phyloP scores from a whole-genome alignment of 2,113 vertebrate species.

The Apeltes quadracus region DNA sequence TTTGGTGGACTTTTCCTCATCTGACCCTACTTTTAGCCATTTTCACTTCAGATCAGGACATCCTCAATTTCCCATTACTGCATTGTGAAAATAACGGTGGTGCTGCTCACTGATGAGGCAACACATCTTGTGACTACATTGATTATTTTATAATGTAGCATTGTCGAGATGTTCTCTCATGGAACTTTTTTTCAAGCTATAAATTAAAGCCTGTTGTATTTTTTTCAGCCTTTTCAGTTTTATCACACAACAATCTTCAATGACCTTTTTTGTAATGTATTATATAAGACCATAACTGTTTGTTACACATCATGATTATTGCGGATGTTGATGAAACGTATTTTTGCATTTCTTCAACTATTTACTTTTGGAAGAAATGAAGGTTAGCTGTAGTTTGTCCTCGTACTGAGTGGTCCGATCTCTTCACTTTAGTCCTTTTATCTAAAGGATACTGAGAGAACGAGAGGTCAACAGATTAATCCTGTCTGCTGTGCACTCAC shows the following conservation, averaged over 20 bases:
- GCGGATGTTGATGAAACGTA: background rate
- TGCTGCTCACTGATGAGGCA: background rate
- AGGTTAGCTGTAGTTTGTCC: background rate
- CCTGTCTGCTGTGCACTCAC: background rate
- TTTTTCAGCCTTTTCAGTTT: background rate
- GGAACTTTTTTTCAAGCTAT: background rate
- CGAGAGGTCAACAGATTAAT: background rate
- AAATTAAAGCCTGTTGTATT: background rate
- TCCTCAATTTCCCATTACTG: conserved; percentile 2
- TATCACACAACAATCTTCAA: background rate
- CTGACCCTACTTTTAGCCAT: background rate
- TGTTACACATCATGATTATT: background rate
- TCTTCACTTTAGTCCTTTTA: background rate
- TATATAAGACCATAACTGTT: background rate
- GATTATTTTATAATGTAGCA: background rate
- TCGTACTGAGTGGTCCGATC: background rate
- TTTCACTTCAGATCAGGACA: conserved; percentile 4
- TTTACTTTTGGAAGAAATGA: background rate
- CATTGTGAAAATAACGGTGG: background rate
- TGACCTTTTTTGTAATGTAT: background rate
- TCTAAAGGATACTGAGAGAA: background rate
- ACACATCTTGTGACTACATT: background rate
- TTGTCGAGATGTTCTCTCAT: background rate
- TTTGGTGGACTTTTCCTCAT: conserved; percentile 6
- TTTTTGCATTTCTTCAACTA: background rate